phyloP scores from a whole-genome alignment of 1,140 invertebrate genomes.

The Zaprionus vittiger region DNA sequence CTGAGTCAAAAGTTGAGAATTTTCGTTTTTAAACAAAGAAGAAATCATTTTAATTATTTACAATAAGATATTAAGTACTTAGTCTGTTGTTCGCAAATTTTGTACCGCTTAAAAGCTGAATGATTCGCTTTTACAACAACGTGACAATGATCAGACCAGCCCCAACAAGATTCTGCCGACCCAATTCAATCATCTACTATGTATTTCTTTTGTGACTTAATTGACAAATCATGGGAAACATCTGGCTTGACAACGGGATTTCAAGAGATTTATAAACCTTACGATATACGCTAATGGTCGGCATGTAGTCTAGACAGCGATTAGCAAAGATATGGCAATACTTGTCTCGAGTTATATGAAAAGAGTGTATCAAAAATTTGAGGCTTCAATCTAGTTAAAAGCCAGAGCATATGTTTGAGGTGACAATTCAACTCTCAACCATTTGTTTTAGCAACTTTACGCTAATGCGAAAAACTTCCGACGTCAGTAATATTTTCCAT shows the following conservation, averaged over 20 bases:
- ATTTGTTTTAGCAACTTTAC: constrained; percentile 58
- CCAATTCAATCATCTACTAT: constrained; percentile 7
- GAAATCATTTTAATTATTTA: background rate
- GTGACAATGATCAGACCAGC: background rate
- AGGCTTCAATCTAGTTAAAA: constrained; percentile 29
- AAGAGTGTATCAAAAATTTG: constrained; percentile 29
- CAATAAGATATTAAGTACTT: background rate
- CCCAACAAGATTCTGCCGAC: constrained; percentile 1
- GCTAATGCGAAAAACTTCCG: constrained; percentile 73
- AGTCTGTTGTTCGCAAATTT: background rate
- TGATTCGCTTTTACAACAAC: background rate
- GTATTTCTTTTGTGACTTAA: background rate
- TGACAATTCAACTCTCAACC: constrained; percentile 39
- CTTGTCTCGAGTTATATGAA: constrained; percentile 34
- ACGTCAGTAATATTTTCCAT: constrained; percentile 57
- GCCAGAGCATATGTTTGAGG: constrained; percentile 19
- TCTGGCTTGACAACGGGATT: constrained; percentile 51
- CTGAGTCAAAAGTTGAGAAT: constrained; percentile 12
- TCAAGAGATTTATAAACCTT: constrained; percentile 33
- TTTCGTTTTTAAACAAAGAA: background rate
- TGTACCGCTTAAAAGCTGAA: background rate
- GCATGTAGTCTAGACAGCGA: constrained; percentile 66
- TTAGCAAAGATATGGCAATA: constrained; percentile 57
- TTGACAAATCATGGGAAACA: constrained; percentile 16
- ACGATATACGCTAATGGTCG: constrained; percentile 14